Base-by-base conservation (phyloP, 2,797 vertebrate species). In the Lepidocolaptes lacrymiger region DNA sequence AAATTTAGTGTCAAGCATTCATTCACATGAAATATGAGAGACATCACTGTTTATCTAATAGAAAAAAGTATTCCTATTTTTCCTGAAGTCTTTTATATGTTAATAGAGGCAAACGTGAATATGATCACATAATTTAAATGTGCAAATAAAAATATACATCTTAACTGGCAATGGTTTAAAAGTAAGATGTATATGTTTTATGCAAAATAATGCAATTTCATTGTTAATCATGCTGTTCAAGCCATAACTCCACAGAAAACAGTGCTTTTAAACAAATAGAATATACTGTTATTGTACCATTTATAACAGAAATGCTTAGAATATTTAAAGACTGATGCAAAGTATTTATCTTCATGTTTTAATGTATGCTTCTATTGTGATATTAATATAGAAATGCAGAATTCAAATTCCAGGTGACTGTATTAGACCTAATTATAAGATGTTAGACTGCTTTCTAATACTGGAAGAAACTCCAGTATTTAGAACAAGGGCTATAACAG, bases 261-360 rank as follows among this genome's bases (percentile, higher is more conserved):
- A 68, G 52, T 89, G 72, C 66, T 96, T 97, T 96, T 91, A 95
- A 93, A 91, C 76, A 89, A 97, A 96, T 88, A 80, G 93, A 82
- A 95, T 97, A 77, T 66, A 72, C 77, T 85, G 68, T 95, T 91
- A 89, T 90, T 93, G 51, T 68, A 55, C 66, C 79, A 93, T 97
- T 86, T 91, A 89, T 97, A 95, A 98, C 98, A 97, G 85, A 97
- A 96, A 97, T 96, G 96, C 97, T 95, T 94, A 96, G 97, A 72
- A 94, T 95, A 97, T 97, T 94, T 97, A 95, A 94, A 95, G 96
- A 97, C 94, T 94, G 93, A 93, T 98, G 98, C 95, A 94, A 96
- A 96, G 95, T 95, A 93, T 97, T 98, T 98, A 97, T 90, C 93
- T 88, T 54, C 48, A 66, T 89, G 48, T 32, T 89, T 62, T 63